phyloP scores from a whole-genome alignment of 2,888 invertebrate species.

The Brachypalpus laphriformis region DNA sequence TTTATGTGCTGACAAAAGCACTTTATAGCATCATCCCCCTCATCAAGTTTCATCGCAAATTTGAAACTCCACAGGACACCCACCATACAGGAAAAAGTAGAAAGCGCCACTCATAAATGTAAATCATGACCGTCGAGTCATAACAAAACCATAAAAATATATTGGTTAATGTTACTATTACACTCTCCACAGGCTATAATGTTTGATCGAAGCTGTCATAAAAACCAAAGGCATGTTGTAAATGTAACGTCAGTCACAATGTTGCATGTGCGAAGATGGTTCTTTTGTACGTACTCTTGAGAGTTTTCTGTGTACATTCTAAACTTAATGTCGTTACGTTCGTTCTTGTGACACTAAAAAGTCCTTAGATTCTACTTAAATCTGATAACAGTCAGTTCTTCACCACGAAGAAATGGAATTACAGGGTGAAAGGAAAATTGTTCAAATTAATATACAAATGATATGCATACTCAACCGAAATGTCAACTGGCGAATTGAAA shows the following conservation, averaged over 20 bases:
- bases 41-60: constrained; percentile 25
- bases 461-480: too few species aligned
- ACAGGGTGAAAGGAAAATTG: too few species aligned
- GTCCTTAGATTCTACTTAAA: constrained; percentile 28
- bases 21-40: constrained; percentile 38
- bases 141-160: constrained; percentile 56
- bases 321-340: constrained; percentile 38
- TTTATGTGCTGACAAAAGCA: constrained; percentile 50
- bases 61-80: constrained; percentile 10
- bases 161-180: constrained; percentile 62
- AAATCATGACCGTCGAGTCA: constrained; percentile 62
- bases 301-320: constrained; percentile 11
- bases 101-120: constrained; percentile 43
- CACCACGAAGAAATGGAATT: neutral
- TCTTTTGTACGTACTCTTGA: neutral
- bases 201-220: constrained; percentile 57
- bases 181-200: constrained; percentile 53
- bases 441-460: too few species aligned
- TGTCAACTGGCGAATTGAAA: too few species aligned
- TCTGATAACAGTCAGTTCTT: neutral
- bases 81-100: neutral
- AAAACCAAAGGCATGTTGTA: constrained; percentile 46
- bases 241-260: constrained; percentile 22
- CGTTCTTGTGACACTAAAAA: constrained; percentile 39
- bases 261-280: constrained; percentile 5